phyloP scores from a whole-genome alignment of 1,140 invertebrate genomes.

The Chironomus tepperi region DNA sequence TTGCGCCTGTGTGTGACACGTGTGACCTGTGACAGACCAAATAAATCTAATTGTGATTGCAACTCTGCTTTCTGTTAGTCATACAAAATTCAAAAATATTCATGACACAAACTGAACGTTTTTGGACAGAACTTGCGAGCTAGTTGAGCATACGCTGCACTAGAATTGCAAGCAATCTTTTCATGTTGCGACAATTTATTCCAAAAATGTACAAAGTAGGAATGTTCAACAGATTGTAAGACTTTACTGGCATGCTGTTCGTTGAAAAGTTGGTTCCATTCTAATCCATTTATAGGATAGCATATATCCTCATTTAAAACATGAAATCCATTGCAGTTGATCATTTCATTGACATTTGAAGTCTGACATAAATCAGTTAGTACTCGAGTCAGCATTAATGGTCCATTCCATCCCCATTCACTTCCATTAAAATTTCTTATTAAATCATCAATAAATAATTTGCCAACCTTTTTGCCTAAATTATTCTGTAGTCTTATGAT shows the following conservation, averaged over 20 bases:
- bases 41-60: too few relatives aligned
- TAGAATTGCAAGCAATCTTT: background rate
- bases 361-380: background rate
- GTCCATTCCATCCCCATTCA: background rate
- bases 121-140: background rate
- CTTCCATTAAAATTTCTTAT: background rate
- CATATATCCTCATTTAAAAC: background rate
- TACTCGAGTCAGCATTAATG: background rate
- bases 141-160: background rate
- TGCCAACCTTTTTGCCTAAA: background rate
- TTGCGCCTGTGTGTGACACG: too few relatives aligned
- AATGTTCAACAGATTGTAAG: background rate
- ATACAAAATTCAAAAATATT: background rate
- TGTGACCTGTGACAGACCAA: too few relatives aligned
- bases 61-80: too few relatives aligned
- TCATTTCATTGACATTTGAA: background rate
- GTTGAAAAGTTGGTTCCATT: background rate
- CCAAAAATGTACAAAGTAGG: background rate
- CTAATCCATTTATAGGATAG: background rate
- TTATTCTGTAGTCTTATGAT: background rate
- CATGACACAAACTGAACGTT: background rate
- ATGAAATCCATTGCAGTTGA: background rate
- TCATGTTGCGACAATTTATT: conserved; percentile 1
- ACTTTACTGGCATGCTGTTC: background rate
- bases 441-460: background rate